Evolutionary conservation across 2,797 vertebrate genomes (phyloP), one percentile per base, ranked within the genome.

Genomic region (Periophthalmus magnuspinnatus): DNA sequence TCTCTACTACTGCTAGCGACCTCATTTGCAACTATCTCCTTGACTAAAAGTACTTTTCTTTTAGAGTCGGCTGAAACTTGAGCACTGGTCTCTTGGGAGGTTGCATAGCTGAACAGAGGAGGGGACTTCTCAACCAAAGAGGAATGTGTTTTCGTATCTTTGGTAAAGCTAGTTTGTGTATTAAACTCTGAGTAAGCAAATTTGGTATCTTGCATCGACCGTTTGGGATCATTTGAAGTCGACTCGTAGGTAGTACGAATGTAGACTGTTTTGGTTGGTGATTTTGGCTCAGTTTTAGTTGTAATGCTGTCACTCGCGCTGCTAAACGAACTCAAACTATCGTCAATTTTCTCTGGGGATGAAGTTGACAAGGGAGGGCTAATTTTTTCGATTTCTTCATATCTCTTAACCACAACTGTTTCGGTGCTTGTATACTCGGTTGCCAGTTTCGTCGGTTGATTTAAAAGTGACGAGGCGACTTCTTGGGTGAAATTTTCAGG

Each of bases 51-150:
- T 59, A 28, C 84, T 68, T 74, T 81, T 55, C 34, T 74, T 66
- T 68, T 75, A 21, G 75, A 55, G 48, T 33, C 68, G 0, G 88
- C 67, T 0, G 89, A 80, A 89, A 89, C 80, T 67, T n/a, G 85
- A 90, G 81, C 17, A 22, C 68, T 16, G 0, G 70, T 72, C 86
- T 67, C 79, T 0, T 22, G 86, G 81, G 87, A 83, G 9, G 70
- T 48, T 34, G 10, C 61, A 69, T 32, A 65, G 17, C 71, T 75
- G 36, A 69, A 48, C 56, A 33, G 28, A 5, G 79, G 79, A 81
- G 78, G 9, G 72, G 38, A 45, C 61, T 22, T 70, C 13, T 67
- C 36, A 60, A 47, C 17, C n/a, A 22, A 13, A 5, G 63, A 61
- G 38, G 34, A 62, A 34, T 80, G 65, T 33, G 68, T 8, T n/a